These are phyloP conservation scores for Okamejei kenojei DNA, from an alignment of 2,797 vertebrate species.

Conservation along the genomic window DNA sequence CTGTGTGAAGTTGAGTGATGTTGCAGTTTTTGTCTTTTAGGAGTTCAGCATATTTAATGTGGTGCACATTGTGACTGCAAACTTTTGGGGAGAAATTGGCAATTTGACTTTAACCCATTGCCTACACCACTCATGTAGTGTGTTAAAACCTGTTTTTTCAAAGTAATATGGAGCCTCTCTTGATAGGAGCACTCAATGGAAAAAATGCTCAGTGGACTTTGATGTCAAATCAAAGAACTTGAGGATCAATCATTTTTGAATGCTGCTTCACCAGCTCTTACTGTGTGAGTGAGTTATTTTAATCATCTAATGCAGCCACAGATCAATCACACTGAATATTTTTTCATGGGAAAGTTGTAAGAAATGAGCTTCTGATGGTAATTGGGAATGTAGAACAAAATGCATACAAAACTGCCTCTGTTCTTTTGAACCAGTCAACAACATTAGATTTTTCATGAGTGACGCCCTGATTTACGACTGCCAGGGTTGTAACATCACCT, in stretches of 20 bases:
- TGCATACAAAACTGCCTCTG: not conserved
- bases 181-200: not conserved
- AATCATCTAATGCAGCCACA: not conserved
- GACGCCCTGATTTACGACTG: not conserved
- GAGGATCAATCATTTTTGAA: not conserved
- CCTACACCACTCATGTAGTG: not conserved
- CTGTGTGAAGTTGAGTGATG: too few relatives aligned
- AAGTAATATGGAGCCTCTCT: not conserved
- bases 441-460: not conserved
- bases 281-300: not conserved
- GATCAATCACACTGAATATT: not conserved
- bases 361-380: not conserved
- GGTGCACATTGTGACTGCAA: too few relatives aligned
- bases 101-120: not conserved
- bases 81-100: not conserved
- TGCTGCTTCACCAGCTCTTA: too few relatives aligned
- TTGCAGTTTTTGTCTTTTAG: too few relatives aligned
- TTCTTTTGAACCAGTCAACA: not conserved
- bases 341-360: not conserved
- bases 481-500: not conserved
- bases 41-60: too few relatives aligned
- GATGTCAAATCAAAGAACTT: not conserved
- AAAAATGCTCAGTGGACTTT: not conserved
- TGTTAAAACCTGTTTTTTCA: not conserved
- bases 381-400: not conserved